These are phyloP conservation scores for Tyria jacobaeae DNA, from an alignment of 2,888 invertebrate species.

Conservation along the genomic window DNA sequence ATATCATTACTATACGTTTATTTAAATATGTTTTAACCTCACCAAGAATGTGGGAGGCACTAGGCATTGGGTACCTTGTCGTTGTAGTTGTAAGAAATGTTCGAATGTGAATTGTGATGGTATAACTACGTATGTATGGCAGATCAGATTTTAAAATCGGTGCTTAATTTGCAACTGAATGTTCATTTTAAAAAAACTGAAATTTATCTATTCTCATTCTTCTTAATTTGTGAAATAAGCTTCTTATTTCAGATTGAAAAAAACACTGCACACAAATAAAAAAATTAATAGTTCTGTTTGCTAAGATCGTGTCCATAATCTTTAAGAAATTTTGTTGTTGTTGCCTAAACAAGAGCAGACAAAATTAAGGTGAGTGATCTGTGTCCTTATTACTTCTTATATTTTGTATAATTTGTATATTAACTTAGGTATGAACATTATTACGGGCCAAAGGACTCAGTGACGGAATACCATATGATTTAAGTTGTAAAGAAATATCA, in stretches of 20 bases:
- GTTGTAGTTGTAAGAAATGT: too few species aligned
- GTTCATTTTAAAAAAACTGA: too few species aligned
- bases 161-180: too few species aligned
- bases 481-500: too few species aligned
- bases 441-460: not conserved
- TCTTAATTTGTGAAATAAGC: too few species aligned
- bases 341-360: not conserved
- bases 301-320: not conserved
- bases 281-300: not conserved
- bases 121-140: too few species aligned
- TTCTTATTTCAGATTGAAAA: too few species aligned
- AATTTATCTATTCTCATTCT: too few species aligned
- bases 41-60: not conserved
- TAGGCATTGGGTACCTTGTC: not conserved
- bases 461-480: not conserved
- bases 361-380: not conserved
- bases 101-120: too few species aligned
- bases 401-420: too few species aligned
- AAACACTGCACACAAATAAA: not conserved
- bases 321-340: not conserved
- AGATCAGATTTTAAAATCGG: too few species aligned
- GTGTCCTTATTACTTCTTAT: not conserved
- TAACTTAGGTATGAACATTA: not conserved
- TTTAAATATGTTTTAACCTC: not conserved
- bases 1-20: conserved; percentile 5